These are phyloP conservation scores for Macrobrachium nipponense DNA, from an alignment of 1,140 invertebrate species.

Conservation along the genomic window DNA sequence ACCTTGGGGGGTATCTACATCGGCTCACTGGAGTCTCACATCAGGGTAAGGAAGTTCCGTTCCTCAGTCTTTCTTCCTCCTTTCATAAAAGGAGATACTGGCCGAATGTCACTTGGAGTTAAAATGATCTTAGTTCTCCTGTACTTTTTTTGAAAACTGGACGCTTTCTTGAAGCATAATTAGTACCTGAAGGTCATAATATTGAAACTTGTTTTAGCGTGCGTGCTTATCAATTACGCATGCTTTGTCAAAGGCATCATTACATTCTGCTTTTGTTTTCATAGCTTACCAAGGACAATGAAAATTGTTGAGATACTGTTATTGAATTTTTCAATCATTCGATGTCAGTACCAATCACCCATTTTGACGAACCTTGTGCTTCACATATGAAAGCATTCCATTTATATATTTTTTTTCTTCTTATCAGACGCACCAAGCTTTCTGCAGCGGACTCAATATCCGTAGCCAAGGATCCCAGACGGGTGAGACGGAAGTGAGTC, in stretches of 20 bases:
- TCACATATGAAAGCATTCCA: neutral
- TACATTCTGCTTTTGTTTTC: too few relatives aligned
- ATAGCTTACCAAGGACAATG: too few relatives aligned
- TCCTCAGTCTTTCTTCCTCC: neutral
- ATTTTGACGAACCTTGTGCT: neutral
- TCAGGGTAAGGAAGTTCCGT: conserved; percentile 2
- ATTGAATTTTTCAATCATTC: too few relatives aligned
- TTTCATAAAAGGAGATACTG: too few relatives aligned
- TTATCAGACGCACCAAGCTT: conserved; percentile 14
- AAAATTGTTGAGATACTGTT: too few relatives aligned
- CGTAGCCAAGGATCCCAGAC: conserved; percentile 45
- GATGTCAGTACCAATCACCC: neutral
- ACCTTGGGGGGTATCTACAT: conserved; percentile 33
- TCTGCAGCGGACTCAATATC: conserved; percentile 31
- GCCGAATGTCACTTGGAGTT: neutral
- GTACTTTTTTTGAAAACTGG: neutral
- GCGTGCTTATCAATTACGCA: too few relatives aligned
- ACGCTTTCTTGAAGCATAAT: too few relatives aligned
- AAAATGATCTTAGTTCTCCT: neutral
- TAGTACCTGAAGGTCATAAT: too few relatives aligned
- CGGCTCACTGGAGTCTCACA: conserved; percentile 36
- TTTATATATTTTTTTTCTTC: neutral
- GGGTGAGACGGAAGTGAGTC: conserved; percentile 30
- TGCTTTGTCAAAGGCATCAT: too few relatives aligned
- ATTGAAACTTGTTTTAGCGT: too few relatives aligned